A percentile compares a stretch with the other conserved stretches of the same genome.
Conservation (phyloP, 2,113 vertebrate genomes). For the Aldabrachelys gigantea region DNA sequence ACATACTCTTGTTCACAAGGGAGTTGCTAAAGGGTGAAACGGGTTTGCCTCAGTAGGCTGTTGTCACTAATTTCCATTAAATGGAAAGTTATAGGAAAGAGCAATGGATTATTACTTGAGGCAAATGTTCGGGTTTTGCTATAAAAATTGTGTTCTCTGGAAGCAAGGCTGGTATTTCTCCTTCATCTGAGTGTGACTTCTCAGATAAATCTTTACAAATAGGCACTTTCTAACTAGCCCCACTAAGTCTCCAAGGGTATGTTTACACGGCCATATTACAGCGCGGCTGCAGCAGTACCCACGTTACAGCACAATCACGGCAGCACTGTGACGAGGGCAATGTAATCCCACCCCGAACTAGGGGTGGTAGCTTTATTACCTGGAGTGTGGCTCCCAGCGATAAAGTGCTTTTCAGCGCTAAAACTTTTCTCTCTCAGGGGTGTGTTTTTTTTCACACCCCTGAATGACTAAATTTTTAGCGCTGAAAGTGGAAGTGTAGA, state of each 20-base stretch:
- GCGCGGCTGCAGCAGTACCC: no score
- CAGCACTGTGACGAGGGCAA: no score
- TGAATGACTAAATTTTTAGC: no score
- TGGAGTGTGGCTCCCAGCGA: no score
- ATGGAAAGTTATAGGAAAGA: neutral
- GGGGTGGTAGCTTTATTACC: no score
- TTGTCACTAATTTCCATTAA: neutral
- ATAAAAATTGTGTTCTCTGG: neutral
- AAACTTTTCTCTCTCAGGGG: no score
- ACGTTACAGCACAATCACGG: no score
- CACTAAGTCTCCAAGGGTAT: rapidly evolving
- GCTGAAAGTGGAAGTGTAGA: no score
- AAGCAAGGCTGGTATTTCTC: neutral
- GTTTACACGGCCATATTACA: no score
- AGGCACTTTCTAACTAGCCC: neutral
- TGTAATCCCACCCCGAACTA: no score
- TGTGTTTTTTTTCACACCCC: no score
- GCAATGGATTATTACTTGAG: neutral
- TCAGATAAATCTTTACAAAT: neutral
- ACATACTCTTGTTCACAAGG: neutral
- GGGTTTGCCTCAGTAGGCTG: neutral
- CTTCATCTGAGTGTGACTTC: neutral
- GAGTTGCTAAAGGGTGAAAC: conserved; percentile 1
- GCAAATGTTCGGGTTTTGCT: neutral
- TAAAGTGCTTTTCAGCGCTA: no score